phyloP scores from a whole-genome alignment of 37 sponge, comb jelly and placozoan genomes.

The Mnemiopsis leidyi region DNA sequence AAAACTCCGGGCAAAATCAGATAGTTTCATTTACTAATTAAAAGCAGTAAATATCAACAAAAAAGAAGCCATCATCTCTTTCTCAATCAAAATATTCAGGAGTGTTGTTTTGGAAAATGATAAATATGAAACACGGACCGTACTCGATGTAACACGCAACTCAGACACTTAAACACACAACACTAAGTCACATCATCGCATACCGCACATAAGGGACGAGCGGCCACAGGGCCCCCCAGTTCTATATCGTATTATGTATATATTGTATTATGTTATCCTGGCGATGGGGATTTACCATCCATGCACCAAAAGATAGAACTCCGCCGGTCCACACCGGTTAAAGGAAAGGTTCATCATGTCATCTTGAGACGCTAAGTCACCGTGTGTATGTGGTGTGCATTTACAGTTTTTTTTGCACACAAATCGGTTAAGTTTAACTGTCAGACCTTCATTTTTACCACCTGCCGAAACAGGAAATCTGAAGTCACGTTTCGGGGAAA shows the following conservation, averaged over 20 bases:
- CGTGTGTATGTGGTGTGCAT: neutral
- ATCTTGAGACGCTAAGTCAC: too few relatives aligned
- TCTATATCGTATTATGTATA: neutral
- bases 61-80: neutral
- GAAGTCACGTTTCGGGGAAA: neutral
- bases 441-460: too few relatives aligned
- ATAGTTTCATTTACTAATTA: neutral
- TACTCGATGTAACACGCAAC: neutral
- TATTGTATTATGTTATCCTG: neutral
- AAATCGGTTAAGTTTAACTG: too few relatives aligned
- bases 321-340: neutral
- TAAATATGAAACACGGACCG: neutral
- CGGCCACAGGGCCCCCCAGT: neutral
- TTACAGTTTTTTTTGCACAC: neutral
- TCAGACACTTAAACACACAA: neutral
- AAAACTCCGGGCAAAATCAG: neutral
- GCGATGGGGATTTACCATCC: neutral
- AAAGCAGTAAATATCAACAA: neutral
- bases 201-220: neutral
- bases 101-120: neutral
- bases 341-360: neutral
- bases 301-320: neutral
- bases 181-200: neutral
- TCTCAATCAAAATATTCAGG: neutral
- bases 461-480: too few relatives aligned